A percentile compares a stretch with the other conserved stretches of the same genome.
Conservation (phyloP, 2,113 vertebrate species). For the Erinaceus europaeus region DNA sequence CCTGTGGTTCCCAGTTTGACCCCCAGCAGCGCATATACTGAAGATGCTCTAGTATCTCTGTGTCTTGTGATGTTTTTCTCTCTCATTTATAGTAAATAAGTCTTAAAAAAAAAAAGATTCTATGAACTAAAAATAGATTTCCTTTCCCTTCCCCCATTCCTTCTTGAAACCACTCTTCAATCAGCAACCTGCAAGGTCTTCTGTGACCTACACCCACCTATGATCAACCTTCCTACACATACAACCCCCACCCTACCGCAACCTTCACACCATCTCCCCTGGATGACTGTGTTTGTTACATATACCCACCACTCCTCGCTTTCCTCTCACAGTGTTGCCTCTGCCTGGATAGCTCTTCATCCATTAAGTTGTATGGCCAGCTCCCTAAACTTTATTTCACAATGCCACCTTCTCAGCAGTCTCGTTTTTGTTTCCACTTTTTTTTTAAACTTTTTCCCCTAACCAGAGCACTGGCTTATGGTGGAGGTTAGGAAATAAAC, state of each 20-base stretch:
- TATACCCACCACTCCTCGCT: background rate
- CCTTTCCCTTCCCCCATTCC: background rate
- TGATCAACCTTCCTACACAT: background rate
- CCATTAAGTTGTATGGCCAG: background rate
- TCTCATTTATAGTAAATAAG: too few species aligned
- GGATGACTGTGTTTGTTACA: background rate
- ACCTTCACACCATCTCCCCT: background rate
- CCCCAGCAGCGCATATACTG: too few species aligned
- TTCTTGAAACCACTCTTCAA: background rate
- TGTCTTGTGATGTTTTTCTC: too few species aligned
- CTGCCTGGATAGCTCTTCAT: background rate
- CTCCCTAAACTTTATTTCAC: background rate
- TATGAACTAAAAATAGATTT: too few species aligned
- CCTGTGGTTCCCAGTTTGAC: too few species aligned
- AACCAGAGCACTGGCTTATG: too few species aligned
- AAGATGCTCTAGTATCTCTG: too few species aligned
- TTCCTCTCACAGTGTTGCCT: background rate
- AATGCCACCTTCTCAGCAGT: too few species aligned
- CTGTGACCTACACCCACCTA: background rate
- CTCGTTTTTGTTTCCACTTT: background rate
- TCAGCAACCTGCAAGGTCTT: background rate
- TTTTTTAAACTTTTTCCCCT: background rate
- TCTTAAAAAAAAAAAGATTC: too few species aligned
- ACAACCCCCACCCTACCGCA: background rate
- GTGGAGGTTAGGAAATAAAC: too few species aligned